Percentiles rank a stretch among this genome's conserved stretches.
Evolutionary conservation across 2,888 invertebrate species (phyloP).

Genomic region (Gasteruption jaculator): DNA sequence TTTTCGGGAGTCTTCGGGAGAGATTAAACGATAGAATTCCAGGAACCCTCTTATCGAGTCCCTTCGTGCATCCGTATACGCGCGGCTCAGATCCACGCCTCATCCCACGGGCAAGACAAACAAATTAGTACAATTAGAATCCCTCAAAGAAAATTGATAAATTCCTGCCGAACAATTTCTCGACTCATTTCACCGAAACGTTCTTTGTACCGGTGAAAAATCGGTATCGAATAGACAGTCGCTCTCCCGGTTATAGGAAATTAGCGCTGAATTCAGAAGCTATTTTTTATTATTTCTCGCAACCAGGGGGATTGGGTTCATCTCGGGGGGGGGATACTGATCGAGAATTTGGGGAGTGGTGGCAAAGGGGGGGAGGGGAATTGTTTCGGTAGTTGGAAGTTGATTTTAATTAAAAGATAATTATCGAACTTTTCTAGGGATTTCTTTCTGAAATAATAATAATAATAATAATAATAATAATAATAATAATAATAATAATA

Average conservation of each 20-base stretch:
- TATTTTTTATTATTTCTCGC: constrained; percentile 32
- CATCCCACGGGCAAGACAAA: constrained; percentile 35
- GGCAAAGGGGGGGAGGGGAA: background rate
- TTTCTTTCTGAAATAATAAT: too few species aligned
- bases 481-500: too few species aligned
- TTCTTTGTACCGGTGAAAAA: constrained; percentile 22
- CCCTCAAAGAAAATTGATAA: constrained; percentile 53
- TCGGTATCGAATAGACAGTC: too few species aligned
- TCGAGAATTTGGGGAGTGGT: background rate
- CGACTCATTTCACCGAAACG: constrained; percentile 48
- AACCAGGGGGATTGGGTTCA: too few species aligned
- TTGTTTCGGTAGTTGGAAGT: too few species aligned
- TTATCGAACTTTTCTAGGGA: too few species aligned
- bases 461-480: too few species aligned
- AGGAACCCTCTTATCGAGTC: too few species aligned
- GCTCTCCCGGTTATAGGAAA: too few species aligned
- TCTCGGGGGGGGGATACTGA: background rate
- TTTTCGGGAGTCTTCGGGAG: too few species aligned
- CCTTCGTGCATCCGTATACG: constrained; percentile 22
- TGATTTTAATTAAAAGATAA: too few species aligned
- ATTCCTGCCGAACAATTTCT: constrained; percentile 51
- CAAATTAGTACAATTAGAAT: constrained; percentile 53
- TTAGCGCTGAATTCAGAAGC: constrained; percentile 38
- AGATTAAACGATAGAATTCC: constrained; percentile 51
- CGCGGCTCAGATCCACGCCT: constrained; percentile 24